Conservation (phyloP, 2,888 invertebrate genomes). For the Imbricaverruca yamaguchii region DNA sequence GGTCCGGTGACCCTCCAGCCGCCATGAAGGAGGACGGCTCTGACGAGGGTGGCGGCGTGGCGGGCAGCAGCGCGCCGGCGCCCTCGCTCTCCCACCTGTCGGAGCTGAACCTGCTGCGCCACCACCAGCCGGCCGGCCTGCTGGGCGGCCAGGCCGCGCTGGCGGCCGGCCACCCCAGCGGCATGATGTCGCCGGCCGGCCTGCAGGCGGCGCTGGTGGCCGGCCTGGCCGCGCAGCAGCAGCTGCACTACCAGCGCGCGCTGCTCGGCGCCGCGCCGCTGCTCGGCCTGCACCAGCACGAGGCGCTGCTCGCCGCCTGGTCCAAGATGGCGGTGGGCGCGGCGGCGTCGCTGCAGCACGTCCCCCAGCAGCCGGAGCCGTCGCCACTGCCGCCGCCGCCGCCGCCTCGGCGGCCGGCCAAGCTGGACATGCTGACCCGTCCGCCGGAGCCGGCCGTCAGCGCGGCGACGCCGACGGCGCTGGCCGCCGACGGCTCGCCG, state of each 20-base stretch:
- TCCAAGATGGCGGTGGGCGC: not conserved
- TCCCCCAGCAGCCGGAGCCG: not conserved
- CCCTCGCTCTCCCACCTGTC: not conserved
- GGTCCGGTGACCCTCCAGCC: not conserved
- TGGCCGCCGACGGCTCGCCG: not conserved
- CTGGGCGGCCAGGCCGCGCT: not conserved
- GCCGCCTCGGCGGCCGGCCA: not conserved
- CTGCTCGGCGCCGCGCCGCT: not conserved
- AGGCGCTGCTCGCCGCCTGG: conserved; percentile 18
- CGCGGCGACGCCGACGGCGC: not conserved
- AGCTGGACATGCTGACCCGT: too few species aligned
- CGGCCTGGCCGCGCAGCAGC: conserved; percentile 14
- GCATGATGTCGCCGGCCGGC: conserved; percentile 1
- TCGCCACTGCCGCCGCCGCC: not conserved
- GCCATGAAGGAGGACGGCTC: not conserved
- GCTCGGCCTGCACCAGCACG: not conserved
- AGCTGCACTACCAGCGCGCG: conserved; percentile 22
- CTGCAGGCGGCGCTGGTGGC: conserved; percentile 19
- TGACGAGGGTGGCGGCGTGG: not conserved
- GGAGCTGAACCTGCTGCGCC: not conserved
- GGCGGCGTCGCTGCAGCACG: not conserved
- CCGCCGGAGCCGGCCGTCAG: not conserved
- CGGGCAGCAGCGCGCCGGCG: not conserved
- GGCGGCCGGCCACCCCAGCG: not conserved
- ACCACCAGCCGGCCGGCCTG: not conserved